phyloP scores from a whole-genome alignment of 1,140 invertebrate species.

The Oreohelix idahoensis region DNA sequence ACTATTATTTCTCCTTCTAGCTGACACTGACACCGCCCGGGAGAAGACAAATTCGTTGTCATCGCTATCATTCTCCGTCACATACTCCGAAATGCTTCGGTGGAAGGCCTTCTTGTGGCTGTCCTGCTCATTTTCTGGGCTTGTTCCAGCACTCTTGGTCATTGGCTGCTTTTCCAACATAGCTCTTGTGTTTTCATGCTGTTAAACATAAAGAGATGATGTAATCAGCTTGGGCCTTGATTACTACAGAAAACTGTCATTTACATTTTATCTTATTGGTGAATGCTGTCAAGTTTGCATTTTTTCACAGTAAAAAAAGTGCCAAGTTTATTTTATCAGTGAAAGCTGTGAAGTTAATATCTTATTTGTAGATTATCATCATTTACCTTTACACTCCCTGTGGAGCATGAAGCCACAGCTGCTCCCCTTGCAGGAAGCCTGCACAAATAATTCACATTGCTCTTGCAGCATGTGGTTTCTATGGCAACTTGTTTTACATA shows the following conservation, averaged over 20 bases:
- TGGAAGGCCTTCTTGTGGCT: slow-evolving; percentile 78
- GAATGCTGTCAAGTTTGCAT: too few species aligned
- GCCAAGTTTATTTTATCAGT: too few species aligned
- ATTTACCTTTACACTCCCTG: too few species aligned
- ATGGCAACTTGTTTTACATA: too few species aligned
- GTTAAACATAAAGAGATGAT: not conserved
- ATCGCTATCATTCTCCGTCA: slow-evolving; percentile 58
- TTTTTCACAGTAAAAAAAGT: not conserved
- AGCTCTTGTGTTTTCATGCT: slow-evolving; percentile 37
- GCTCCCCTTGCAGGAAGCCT: too few species aligned
- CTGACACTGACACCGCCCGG: slow-evolving; percentile 57
- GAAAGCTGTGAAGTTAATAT: too few species aligned
- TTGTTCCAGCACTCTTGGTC: slow-evolving; percentile 67
- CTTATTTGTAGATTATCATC: too few species aligned
- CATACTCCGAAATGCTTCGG: slow-evolving; percentile 78
- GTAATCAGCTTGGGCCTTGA: too few species aligned
- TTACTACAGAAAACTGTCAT: not conserved
- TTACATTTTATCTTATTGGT: too few species aligned
- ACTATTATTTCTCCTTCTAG: slow-evolving; percentile 82
- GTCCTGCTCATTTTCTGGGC: slow-evolving; percentile 69
- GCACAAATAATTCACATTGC: too few species aligned
- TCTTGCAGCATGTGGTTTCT: too few species aligned
- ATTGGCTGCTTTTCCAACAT: slow-evolving; percentile 51
- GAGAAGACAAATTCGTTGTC: slow-evolving; percentile 52
- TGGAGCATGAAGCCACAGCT: too few species aligned